Conservation (phyloP, 2,113 vertebrate species). For the Quiscalus mexicanus region DNA sequence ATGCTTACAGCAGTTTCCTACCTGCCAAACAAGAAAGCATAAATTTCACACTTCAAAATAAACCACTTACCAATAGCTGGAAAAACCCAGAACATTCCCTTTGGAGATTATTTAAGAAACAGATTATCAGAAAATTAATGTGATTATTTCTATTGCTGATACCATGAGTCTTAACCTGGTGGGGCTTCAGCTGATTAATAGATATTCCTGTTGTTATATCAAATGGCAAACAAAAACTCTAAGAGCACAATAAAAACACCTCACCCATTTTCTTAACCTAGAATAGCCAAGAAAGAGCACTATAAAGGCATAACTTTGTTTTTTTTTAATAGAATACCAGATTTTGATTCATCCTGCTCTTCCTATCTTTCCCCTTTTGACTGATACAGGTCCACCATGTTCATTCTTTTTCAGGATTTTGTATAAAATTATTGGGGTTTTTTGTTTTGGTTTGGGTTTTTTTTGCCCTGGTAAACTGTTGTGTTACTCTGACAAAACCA, state of each 20-base stretch:
- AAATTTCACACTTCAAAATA: background rate
- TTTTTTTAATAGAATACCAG: background rate
- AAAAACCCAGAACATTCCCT: background rate
- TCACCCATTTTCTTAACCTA: background rate
- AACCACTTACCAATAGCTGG: background rate
- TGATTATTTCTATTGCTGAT: background rate
- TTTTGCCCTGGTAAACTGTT: background rate
- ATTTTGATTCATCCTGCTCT: background rate
- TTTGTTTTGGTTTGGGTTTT: background rate
- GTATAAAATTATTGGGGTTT: background rate
- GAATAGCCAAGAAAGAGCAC: background rate
- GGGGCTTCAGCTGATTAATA: background rate
- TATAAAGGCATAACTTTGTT: background rate
- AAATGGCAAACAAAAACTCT: background rate
- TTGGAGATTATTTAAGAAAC: background rate
- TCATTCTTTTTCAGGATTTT: background rate
- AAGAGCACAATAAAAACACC: background rate
- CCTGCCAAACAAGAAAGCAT: background rate
- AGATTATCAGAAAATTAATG: background rate
- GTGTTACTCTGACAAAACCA: background rate
- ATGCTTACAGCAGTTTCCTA: background rate
- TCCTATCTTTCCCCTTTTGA: background rate
- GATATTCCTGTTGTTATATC: background rate
- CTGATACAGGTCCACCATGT: background rate
- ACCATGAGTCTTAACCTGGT: background rate